Evolutionary conservation across 2,113 vertebrate genomes (phyloP).

Genomic region (Pygoscelis adeliae): DNA sequence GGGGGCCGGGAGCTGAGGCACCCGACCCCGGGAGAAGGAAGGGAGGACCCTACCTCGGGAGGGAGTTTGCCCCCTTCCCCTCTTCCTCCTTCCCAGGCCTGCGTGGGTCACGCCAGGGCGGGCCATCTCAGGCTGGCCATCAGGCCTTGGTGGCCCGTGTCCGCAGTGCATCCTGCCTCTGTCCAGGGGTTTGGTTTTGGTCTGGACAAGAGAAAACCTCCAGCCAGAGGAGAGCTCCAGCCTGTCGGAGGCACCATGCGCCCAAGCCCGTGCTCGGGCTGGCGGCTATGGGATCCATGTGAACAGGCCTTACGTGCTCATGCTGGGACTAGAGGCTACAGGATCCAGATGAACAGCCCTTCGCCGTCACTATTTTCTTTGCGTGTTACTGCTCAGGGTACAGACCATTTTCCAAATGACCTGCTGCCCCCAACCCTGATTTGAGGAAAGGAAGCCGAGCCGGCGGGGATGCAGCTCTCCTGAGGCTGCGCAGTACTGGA

Average conservation of each 20-base stretch:
- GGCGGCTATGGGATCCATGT: rapidly evolving
- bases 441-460: neutral
- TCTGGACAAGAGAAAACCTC: neutral
- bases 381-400: rapidly evolving
- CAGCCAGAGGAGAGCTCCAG: neutral
- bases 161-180: rapidly evolving
- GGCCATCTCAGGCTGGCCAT: neutral
- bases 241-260: neutral
- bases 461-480: neutral
- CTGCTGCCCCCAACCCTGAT: neutral
- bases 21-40: neutral
- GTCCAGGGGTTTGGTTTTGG: neutral
- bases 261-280: neutral
- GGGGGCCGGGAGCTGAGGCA: rapidly evolving
- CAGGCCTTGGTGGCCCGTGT: rapidly evolving
- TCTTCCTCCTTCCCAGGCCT: rapidly evolving
- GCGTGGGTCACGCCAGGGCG: rapidly evolving
- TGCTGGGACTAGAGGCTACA: neutral
- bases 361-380: neutral
- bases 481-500: neutral
- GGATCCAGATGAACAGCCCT: neutral
- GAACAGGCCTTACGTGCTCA: rapidly evolving
- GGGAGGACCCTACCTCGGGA: neutral
- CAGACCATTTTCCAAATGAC: rapidly evolving
- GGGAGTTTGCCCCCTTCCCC: neutral